Evolutionary conservation across 1,140 invertebrate genomes (phyloP), one percentile per base, ranked within the genome.

Genomic region (Drosophila busckii): DNA sequence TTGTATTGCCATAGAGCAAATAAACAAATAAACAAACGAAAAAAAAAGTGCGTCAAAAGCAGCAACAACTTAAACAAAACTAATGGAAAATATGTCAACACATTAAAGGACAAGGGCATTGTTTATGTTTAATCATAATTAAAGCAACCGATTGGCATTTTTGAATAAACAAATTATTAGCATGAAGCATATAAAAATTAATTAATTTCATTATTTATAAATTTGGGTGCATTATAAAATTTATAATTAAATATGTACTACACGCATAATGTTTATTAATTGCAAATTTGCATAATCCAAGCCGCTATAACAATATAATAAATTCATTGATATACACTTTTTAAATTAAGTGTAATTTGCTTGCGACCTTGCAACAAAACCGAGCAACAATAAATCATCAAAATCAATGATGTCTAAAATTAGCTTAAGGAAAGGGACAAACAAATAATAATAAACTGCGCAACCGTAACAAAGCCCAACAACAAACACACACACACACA

Each of bases 401-500:
- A 63, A 82, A 55, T 69, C 75, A 82, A 82, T 82, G 75, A 63
- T 67, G 76, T 82, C 68, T 82, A 82, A 82, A 82, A 82, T 82
- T 82, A 82, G 76, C 75, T 62, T 35, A 10, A 38, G 35, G 22
- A 32, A 46, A 40, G 6, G 40, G 44, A 41, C n/a, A 71, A 78
- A 49, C 58, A 80, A 82, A 82, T 82, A 82, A 82, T 82, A 75
- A 82, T 82, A 82, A 82, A 82, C 75, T 70, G 45, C 66, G 55
- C 58, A 61, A 82, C 54, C 69, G 75, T 83, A 78, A 61, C 69
- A 38, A 44, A 58, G 32, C 45, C 28, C 17, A 54, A 38, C 42
- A 48, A 37, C 75, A 73, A 73, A 54, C 65, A 82, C n/a, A n/a
- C n/a, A n/a, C n/a, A n/a, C n/a, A n/a, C n/a, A n/a, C n/a, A n/a